Evolutionary conservation across 2,113 vertebrate genomes (phyloP).

Genomic region (Centropristis striata): DNA sequence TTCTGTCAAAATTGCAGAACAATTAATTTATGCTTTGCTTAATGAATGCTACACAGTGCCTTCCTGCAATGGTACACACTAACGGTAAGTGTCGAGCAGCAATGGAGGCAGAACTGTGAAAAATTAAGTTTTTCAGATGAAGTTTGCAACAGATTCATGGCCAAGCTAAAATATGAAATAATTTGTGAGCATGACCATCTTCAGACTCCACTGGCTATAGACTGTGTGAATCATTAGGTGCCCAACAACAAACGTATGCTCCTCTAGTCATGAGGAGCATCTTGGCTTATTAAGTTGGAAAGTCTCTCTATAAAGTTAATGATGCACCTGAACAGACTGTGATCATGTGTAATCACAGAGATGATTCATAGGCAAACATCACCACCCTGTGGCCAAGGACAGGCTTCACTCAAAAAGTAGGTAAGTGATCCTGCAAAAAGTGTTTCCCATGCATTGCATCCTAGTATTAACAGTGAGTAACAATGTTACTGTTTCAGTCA

Average conservation of each 20-base stretch:
- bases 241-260: background rate
- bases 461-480: background rate
- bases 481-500: background rate
- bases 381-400: conserved; percentile 75
- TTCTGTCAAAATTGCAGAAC: conserved; percentile 1
- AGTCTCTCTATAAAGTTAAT: background rate
- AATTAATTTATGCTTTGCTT: background rate
- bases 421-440: background rate
- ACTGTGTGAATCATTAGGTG: background rate
- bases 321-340: background rate
- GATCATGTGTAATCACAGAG: conserved; percentile 1
- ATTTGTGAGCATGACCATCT: no score
- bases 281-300: background rate
- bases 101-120: background rate
- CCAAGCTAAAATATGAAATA: no score
- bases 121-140: no score
- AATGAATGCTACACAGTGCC: background rate
- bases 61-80: background rate
- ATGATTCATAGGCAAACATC: conserved; percentile 71
- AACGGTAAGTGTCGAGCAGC: background rate
- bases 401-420: conserved; percentile 5
- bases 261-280: background rate
- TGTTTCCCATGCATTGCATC: background rate
- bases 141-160: no score
- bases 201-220: no score